Conservation (phyloP, 2,113 vertebrate species). For the Oenanthe melanoleuca region DNA sequence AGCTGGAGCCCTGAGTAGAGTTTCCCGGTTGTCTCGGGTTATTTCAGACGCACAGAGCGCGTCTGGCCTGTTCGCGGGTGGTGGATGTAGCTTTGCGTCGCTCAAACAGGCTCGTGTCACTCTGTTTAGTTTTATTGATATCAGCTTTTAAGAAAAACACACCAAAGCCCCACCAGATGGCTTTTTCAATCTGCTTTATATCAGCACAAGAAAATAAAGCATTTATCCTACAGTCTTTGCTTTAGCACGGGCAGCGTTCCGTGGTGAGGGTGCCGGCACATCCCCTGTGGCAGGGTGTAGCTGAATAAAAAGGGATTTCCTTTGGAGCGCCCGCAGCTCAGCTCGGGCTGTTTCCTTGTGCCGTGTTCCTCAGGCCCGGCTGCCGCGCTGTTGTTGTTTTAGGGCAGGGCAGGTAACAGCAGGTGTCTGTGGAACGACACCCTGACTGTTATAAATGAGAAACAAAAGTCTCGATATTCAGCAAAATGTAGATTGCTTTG, state of each 20-base stretch:
- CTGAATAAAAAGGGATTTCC: fast-evolving
- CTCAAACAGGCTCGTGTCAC: too few species aligned
- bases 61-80: fast-evolving
- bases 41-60: fast-evolving
- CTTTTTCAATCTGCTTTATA: background rate
- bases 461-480: too few species aligned
- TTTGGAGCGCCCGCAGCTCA: fast-evolving
- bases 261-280: fast-evolving
- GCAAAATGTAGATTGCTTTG: too few species aligned
- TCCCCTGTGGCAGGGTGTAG: background rate
- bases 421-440: fast-evolving
- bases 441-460: too few species aligned
- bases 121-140: fast-evolving
- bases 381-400: background rate
- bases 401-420: background rate
- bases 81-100: background rate
- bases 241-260: background rate
- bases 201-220: background rate
- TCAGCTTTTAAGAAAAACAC: background rate
- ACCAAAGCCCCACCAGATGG: background rate
- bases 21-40: too few species aligned
- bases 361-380: fast-evolving
- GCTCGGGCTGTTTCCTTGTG: fast-evolving
- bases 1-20: fast-evolving
- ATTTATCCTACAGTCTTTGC: background rate